phyloP scores from a whole-genome alignment of 2,113 vertebrate genomes.

The Ophiodon elongatus region DNA sequence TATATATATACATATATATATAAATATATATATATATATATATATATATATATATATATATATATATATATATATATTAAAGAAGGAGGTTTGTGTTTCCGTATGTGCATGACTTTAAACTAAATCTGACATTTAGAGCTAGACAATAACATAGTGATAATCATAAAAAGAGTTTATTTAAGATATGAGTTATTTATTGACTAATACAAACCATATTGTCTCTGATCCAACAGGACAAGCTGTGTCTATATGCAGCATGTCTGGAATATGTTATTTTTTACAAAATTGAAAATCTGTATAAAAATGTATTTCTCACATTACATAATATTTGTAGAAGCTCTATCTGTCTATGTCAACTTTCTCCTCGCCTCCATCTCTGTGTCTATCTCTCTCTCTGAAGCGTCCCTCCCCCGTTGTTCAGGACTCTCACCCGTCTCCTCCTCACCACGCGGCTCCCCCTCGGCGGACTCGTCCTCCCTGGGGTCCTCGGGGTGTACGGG shows the following conservation, averaged over 20 bases:
- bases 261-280: not conserved
- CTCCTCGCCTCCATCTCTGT: slow-evolving; percentile 2
- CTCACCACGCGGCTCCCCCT: slow-evolving; percentile 64
- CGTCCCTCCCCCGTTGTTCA: slow-evolving; percentile 55
- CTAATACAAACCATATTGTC: not conserved
- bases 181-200: not conserved
- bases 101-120: not conserved
- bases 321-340: slow-evolving; percentile 21
- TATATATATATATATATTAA: not conserved
- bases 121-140: not conserved
- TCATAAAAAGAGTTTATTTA: slow-evolving; percentile 41
- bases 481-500: slow-evolving; percentile 46
- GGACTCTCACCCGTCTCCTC: slow-evolving; percentile 76
- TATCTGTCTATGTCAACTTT: not conserved
- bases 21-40: not conserved
- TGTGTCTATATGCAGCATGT: not conserved
- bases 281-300: slow-evolving; percentile 11
- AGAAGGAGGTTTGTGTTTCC: not conserved
- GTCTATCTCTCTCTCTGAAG: slow-evolving; percentile 41
- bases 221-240: slow-evolving; percentile 15
- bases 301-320: slow-evolving; percentile 7
- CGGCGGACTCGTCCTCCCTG: slow-evolving; percentile 17
- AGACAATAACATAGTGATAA: not conserved
- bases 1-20: not conserved
- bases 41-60: not conserved